A percentile compares a stretch with the other conserved stretches of the same genome.
These are phyloP conservation scores for Chymomyza fuscimana DNA, from an alignment of 2,888 invertebrate genomes.

Conservation along the genomic window DNA sequence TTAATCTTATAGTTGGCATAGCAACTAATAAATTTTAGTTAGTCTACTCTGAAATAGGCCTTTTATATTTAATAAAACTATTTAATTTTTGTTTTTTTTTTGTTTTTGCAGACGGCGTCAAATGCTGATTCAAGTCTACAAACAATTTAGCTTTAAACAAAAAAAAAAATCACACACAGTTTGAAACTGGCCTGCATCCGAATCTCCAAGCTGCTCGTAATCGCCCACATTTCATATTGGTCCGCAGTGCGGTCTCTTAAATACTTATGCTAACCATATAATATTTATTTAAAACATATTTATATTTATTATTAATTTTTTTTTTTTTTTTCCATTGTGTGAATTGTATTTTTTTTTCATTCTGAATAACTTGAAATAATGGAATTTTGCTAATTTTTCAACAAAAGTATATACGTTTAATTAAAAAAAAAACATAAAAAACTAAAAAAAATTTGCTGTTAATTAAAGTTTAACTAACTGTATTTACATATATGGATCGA, in stretches of 20 bases:
- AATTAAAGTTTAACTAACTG: slow-evolving; percentile 3
- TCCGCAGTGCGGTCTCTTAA: neutral
- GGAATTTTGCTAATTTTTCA: neutral
- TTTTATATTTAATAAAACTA: neutral
- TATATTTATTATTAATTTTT: neutral
- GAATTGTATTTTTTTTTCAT: slow-evolving; percentile 7
- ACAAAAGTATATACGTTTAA: neutral
- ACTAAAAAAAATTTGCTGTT: neutral
- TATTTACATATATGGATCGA: neutral
- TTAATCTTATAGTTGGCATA: no score
- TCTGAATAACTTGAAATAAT: neutral
- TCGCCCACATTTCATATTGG: slow-evolving; percentile 27
- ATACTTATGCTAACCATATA: neutral
- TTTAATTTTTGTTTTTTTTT: slow-evolving; percentile 8
- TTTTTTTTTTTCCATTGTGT: slow-evolving; percentile 5
- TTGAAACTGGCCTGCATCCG: slow-evolving; percentile 24
- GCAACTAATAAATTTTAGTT: no score
- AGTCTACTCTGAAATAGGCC: neutral
- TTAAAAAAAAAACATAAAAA: neutral
- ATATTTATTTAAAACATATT: slow-evolving; percentile 7
- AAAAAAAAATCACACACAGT: slow-evolving; percentile 15
- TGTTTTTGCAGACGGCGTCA: slow-evolving; percentile 57
- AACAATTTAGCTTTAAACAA: neutral
- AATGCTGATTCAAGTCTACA: slow-evolving; percentile 46
- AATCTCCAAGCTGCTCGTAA: slow-evolving; percentile 45